Conservation (phyloP, 2,113 vertebrate species). For the Maylandia zebra region DNA sequence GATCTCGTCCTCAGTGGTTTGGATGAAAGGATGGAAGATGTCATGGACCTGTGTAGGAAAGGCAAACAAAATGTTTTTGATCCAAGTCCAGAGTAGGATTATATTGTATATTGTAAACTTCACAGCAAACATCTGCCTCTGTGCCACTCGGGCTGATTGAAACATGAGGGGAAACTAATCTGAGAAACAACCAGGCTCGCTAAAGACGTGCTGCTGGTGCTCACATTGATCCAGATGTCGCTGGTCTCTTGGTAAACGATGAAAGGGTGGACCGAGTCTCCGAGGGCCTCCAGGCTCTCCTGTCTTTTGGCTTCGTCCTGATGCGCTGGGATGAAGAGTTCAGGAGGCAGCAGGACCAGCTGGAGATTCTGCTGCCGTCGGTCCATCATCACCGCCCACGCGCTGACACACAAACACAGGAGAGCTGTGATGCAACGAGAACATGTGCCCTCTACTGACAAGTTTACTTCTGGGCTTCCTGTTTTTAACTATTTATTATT, state of each 20-base stretch:
- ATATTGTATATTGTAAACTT: not conserved
- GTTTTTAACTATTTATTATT: not conserved
- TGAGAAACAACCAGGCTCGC: not conserved
- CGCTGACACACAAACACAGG: slow-evolving; percentile 60
- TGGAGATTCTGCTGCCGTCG: slow-evolving; percentile 86
- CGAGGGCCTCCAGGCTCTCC: slow-evolving; percentile 75
- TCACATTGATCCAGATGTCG: slow-evolving; percentile 94
- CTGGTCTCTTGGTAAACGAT: slow-evolving; percentile 88
- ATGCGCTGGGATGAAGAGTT: slow-evolving; percentile 78
- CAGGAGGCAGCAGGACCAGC: slow-evolving; percentile 82
- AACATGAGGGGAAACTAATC: not conserved
- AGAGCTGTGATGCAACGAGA: not conserved
- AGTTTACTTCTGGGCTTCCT: not conserved
- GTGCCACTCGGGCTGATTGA: not conserved
- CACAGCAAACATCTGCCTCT: not conserved
- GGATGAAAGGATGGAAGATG: slow-evolving; percentile 89
- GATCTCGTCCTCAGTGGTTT: slow-evolving; percentile 80
- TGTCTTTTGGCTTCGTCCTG: slow-evolving; percentile 71
- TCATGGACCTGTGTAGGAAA: slow-evolving; percentile 77
- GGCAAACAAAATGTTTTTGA: not conserved
- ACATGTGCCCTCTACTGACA: not conserved
- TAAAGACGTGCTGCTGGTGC: not conserved
- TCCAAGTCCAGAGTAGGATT: not conserved
- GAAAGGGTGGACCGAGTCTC: slow-evolving; percentile 75
- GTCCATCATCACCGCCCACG: slow-evolving; percentile 88